Evolutionary conservation across 2,888 invertebrate species (phyloP).

Genomic region (Isoperla grammatica): DNA sequence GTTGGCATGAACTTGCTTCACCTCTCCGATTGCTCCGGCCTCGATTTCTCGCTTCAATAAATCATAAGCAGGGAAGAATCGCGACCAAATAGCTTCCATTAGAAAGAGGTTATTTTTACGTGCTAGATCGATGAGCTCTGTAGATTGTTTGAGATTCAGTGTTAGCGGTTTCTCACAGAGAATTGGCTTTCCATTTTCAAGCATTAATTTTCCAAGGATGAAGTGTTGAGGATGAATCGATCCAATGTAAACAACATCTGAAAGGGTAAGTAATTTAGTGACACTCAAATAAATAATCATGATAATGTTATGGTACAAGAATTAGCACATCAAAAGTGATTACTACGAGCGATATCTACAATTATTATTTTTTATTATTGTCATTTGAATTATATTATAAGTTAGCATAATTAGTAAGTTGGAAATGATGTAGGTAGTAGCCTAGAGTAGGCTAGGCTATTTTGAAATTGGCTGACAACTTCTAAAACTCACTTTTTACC

Average conservation of each 20-base stretch:
- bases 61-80: conserved; percentile 73
- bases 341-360: no score
- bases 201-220: conserved; percentile 61
- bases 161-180: conserved; percentile 88
- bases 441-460: no score
- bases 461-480: no score
- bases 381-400: no score
- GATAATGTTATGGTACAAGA: no score
- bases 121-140: conserved; percentile 60
- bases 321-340: no score
- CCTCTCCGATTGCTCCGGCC: conserved; percentile 62
- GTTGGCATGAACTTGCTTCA: conserved; percentile 59
- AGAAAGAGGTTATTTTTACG: conserved; percentile 66
- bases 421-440: no score
- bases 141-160: conserved; percentile 68
- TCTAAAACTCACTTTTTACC: no score
- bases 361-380: no score
- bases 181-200: conserved; percentile 78
- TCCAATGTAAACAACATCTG: conserved; percentile 84
- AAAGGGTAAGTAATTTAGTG: no score
- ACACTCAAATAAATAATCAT: no score
- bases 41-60: conserved; percentile 61
- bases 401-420: no score
- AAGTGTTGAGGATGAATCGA: conserved; percentile 70
- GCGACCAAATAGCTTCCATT: conserved; percentile 90